Evolutionary conservation across 2,888 invertebrate species (phyloP), one percentile per base, ranked within the genome.

Genomic region (Napeogenes inachia): DNA sequence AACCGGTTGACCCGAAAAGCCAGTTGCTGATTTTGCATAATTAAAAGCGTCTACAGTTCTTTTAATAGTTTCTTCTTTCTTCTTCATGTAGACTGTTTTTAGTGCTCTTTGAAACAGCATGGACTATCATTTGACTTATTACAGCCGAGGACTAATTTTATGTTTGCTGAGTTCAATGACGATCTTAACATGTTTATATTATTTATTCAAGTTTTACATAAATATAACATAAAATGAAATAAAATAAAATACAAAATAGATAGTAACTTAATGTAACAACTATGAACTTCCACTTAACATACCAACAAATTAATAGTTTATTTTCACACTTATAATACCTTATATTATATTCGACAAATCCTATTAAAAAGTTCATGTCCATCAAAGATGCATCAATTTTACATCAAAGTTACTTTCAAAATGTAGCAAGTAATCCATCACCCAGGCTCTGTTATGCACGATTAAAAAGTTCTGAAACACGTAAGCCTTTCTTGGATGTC

Each of bases 21-120:
- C 75, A 60, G 74, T 77, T 76, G 80, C 76, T 81, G 83, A 82
- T 83, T 81, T 77, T 81, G 84, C 82, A 82, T 84, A 82, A 84
- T 84, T 84, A 82, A 84, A 84, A 80, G 74, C 73, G 79, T 77
- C 82, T 77, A 77, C 75, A 72, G 73, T 73, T 74, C 74, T 81
- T 79, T 76, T 69, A 69, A 73, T 73, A 70, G 68, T 66, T 66
- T 61, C 68, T 70, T 65, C 64, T 46, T 13, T 38, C 64, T 46
- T 13, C 35, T 58, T 46, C 13, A n/a, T 35, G 35, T 56, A 56
- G 21, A 55, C 21, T 50, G 30, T 30, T 30, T 50, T 50, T 30
- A 30, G 50, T n/a, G 21, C 30, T 30, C 30, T 50, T 50, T 50
- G 50, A 50, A n/a, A 21, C 50, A 3, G 21, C 2, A 30, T n/a